phyloP scores from a whole-genome alignment of 2,113 vertebrate species.

The Podocnemis expansa region DNA sequence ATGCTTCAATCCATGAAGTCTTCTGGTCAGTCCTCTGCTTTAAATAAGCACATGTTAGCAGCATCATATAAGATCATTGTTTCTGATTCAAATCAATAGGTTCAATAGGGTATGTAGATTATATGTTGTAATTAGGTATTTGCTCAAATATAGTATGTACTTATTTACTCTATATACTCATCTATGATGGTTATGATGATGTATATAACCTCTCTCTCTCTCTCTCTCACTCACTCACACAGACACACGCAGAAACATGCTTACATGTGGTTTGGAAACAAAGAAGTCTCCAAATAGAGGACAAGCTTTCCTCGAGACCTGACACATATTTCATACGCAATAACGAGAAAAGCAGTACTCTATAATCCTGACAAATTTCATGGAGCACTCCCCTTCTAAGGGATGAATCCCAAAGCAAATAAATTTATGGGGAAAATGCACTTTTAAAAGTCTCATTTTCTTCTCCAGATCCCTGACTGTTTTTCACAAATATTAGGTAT shows the following conservation, averaged over 20 bases:
- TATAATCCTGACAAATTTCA: background rate
- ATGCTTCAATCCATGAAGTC: background rate
- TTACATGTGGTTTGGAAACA: background rate
- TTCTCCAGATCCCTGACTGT: background rate
- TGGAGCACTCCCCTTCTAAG: background rate
- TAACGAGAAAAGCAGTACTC: background rate
- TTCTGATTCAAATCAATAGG: background rate
- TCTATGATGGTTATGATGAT: background rate
- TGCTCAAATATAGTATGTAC: background rate
- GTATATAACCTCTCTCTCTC: fast-evolving
- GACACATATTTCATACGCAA: background rate
- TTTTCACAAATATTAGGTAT: background rate
- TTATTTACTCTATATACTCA: background rate
- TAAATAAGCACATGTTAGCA: too few species aligned
- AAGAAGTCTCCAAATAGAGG: background rate
- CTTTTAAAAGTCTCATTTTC: background rate
- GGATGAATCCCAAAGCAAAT: background rate
- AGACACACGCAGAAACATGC: background rate
- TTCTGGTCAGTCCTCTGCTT: background rate
- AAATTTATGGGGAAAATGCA: fast-evolving
- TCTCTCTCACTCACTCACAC: too few species aligned
- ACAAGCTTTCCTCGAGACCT: background rate
- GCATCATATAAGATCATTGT: background rate
- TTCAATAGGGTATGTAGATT: background rate
- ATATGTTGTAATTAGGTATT: background rate